These are phyloP conservation scores for Acleris emargana DNA, from an alignment of 2,888 invertebrate genomes.

Conservation along the genomic window DNA sequence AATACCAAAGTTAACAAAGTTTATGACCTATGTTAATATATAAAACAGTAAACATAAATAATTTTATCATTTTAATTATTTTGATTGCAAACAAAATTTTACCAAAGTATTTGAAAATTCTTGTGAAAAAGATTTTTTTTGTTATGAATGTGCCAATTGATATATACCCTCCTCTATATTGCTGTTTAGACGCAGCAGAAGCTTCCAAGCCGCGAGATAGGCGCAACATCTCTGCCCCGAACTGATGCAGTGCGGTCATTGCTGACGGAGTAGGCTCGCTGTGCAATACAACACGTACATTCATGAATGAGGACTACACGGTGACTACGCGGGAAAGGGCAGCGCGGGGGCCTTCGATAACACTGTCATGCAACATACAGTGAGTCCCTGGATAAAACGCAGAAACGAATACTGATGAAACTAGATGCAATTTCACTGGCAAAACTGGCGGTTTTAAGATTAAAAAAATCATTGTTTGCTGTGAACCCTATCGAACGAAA, in stretches of 20 bases:
- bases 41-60: too few relatives aligned
- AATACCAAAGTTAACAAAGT: too few relatives aligned
- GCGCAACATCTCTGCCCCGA: slow-evolving; percentile 94
- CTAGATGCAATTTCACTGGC: too few relatives aligned
- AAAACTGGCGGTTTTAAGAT: too few relatives aligned
- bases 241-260: slow-evolving; percentile 93
- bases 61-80: too few relatives aligned
- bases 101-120: too few relatives aligned
- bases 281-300: slow-evolving; percentile 79
- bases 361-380: slow-evolving; percentile 8
- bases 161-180: slow-evolving; percentile 78
- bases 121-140: neutral
- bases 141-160: slow-evolving; percentile 55
- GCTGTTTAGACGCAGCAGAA: slow-evolving; percentile 81
- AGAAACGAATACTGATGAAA: too few relatives aligned
- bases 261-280: slow-evolving; percentile 91
- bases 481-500: too few relatives aligned
- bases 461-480: too few relatives aligned
- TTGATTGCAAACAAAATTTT: too few relatives aligned
- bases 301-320: slow-evolving; percentile 61
- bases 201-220: slow-evolving; percentile 91
- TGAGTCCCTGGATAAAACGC: too few relatives aligned
- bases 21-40: too few relatives aligned
- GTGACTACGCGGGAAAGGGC: slow-evolving; percentile 36
- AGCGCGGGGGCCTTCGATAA: neutral